Conservation (phyloP, 2,888 invertebrate species). For the Trichogramma dendrolimi region DNA sequence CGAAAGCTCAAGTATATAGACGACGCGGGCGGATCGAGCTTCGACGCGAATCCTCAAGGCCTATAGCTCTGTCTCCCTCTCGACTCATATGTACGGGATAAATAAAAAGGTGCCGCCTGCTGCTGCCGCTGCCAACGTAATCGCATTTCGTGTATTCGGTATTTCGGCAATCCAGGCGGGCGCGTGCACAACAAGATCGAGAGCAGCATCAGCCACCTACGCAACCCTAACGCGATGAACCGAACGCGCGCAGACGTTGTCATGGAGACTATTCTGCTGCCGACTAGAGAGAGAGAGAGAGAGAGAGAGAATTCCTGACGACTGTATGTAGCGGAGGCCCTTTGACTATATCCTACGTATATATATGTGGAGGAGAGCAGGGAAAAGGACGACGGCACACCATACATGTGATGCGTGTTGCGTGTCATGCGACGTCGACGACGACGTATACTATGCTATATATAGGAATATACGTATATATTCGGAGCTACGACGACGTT, state of each 20-base stretch:
- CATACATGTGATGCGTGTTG: too few relatives aligned
- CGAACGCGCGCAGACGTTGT: too few relatives aligned
- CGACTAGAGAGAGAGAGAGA: background rate
- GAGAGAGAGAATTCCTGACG: conserved; percentile 3
- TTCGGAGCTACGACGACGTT: too few relatives aligned
- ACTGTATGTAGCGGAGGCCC: conserved; percentile 21
- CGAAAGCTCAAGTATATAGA: too few relatives aligned
- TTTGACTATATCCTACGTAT: conserved; percentile 14
- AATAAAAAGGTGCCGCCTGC: conserved; percentile 4
- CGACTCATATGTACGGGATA: background rate
- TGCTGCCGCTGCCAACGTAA: conserved; percentile 13
- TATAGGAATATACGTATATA: too few relatives aligned
- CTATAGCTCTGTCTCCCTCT: conserved; percentile 2
- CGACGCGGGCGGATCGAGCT: too few relatives aligned
- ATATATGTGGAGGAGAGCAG: too few relatives aligned
- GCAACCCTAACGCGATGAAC: too few relatives aligned
- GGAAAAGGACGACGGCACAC: too few relatives aligned
- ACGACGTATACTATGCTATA: background rate
- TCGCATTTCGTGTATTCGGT: conserved; percentile 24
- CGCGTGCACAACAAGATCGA: conserved; percentile 8
- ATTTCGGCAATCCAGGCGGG: conserved; percentile 14
- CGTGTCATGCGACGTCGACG: too few relatives aligned
- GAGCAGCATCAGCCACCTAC: background rate
- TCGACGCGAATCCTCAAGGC: too few relatives aligned
- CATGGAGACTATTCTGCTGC: too few relatives aligned